Conservation (phyloP, 2,113 vertebrate genomes). For the Boulengeromyrus knoepffleri region DNA sequence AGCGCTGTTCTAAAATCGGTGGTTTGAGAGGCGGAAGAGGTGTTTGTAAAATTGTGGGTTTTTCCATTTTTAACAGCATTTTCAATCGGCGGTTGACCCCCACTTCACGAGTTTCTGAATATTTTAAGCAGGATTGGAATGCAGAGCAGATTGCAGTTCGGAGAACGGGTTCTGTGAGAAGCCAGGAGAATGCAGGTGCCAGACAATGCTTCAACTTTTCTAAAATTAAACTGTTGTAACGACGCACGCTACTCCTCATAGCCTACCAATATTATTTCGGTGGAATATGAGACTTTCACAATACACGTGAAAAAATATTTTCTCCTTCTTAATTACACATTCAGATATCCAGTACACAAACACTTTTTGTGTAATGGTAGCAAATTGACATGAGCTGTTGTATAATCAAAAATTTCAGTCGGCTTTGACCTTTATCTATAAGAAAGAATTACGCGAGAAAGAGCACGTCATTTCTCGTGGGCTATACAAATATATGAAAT, state of each 20-base stretch:
- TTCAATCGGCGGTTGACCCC: neutral
- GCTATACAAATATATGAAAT: neutral
- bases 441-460: neutral
- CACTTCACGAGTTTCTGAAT: neutral
- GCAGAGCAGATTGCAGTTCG: constrained; percentile 70
- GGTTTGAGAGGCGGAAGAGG: neutral
- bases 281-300: neutral
- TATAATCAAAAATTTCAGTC: neutral
- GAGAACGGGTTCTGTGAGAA: constrained; percentile 79
- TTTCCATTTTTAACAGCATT: neutral
- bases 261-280: neutral
- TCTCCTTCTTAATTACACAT: neutral
- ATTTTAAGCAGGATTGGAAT: constrained; percentile 61
- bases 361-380: neutral
- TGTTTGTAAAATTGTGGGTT: neutral
- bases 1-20: neutral
- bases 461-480: neutral
- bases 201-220: constrained; percentile 19
- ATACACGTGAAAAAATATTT: neutral
- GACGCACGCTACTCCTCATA: neutral
- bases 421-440: neutral
- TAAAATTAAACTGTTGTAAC: neutral
- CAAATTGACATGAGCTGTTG: neutral
- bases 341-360: neutral
- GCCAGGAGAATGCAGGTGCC: constrained; percentile 82